These are phyloP conservation scores for Endotricha flammealis DNA, from an alignment of 2,888 invertebrate genomes.

Conservation along the genomic window DNA sequence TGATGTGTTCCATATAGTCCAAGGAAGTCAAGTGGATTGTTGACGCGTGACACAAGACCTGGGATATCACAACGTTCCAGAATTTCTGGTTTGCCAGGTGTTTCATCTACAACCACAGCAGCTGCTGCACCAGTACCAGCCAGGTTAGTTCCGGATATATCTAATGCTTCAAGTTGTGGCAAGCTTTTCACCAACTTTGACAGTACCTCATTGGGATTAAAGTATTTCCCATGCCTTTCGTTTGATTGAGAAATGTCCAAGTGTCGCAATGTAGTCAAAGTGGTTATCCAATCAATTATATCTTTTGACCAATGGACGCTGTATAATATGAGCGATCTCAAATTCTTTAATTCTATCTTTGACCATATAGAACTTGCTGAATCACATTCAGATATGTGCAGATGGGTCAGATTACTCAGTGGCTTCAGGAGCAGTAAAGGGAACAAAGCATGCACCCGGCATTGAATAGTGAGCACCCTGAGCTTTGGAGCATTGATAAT, in stretches of 20 bases:
- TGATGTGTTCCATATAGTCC: slow-evolving; percentile 94
- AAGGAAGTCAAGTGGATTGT: slow-evolving; percentile 90
- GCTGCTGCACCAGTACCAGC: slow-evolving; percentile 90
- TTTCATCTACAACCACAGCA: slow-evolving; percentile 32
- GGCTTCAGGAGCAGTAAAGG: slow-evolving; percentile 78
- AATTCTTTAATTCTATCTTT: slow-evolving; percentile 80
- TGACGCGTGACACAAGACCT: slow-evolving; percentile 87
- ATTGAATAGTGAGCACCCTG: slow-evolving; percentile 77
- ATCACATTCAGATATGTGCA: slow-evolving; percentile 84
- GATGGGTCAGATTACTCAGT: slow-evolving; percentile 79
- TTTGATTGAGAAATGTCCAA: slow-evolving; percentile 91
- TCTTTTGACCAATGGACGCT: slow-evolving; percentile 85
- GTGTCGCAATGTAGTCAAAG: slow-evolving; percentile 79
- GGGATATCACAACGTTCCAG: slow-evolving; percentile 86
- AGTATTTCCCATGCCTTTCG: slow-evolving; percentile 84
- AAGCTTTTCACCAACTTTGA: slow-evolving; percentile 84
- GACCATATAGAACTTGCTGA: slow-evolving; percentile 82
- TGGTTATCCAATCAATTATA: slow-evolving; percentile 79
- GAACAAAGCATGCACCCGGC: slow-evolving; percentile 63
- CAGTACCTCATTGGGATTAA: slow-evolving; percentile 85
- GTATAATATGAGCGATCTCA: slow-evolving; percentile 87
- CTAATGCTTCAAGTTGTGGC: slow-evolving; percentile 87
- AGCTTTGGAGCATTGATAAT: slow-evolving; percentile 80
- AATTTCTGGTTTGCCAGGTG: slow-evolving; percentile 32
- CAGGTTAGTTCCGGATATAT: slow-evolving; percentile 97